Conservation (phyloP, 2,113 vertebrate species). For the Oenanthe melanoleuca region DNA sequence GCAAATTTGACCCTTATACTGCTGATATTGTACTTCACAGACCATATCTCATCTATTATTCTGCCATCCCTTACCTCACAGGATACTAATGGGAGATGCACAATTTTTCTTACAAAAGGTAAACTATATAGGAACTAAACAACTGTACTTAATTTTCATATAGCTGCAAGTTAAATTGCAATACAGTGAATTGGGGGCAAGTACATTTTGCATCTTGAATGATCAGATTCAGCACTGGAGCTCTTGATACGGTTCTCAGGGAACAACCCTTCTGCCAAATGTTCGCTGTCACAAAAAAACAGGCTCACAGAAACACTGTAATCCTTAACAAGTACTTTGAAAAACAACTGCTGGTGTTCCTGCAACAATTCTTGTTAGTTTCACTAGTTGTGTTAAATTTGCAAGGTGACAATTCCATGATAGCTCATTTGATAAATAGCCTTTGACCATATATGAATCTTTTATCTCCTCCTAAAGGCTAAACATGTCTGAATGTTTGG, state of each 20-base stretch:
- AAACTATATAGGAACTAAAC: background rate
- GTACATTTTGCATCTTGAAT: background rate
- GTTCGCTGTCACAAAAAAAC: accelerated
- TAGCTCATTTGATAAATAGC: constrained; percentile 3
- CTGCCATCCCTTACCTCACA: background rate
- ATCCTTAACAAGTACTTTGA: background rate
- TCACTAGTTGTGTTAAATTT: constrained; percentile 1
- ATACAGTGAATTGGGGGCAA: background rate
- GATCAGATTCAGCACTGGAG: background rate
- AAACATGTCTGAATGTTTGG: constrained; percentile 40
- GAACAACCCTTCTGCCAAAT: background rate
- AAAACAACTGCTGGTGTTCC: background rate
- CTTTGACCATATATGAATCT: constrained; percentile 20
- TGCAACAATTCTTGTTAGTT: background rate
- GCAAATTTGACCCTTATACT: background rate
- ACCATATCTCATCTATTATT: background rate
- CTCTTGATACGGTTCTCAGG: background rate
- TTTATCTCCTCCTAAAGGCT: constrained; percentile 48
- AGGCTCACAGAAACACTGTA: background rate
- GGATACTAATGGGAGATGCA: background rate
- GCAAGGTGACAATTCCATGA: background rate
- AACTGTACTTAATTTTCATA: background rate
- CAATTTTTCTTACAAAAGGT: background rate
- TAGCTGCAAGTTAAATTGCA: background rate
- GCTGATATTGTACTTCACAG: background rate